phyloP scores from a whole-genome alignment of 1,140 invertebrate genomes.

The Eciton burchellii region DNA sequence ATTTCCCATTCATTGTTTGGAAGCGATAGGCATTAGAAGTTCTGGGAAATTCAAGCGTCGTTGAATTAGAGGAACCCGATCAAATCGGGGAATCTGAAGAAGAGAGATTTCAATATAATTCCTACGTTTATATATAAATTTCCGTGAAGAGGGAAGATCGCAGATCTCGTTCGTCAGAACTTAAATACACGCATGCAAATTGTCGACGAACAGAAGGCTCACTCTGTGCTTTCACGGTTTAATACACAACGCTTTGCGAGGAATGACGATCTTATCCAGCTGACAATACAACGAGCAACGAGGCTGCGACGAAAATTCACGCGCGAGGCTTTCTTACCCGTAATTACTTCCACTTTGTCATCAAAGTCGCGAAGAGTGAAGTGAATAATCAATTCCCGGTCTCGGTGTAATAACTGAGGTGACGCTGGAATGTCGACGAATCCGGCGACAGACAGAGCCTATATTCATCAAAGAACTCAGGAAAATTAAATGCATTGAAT shows the following conservation, averaged over 20 bases:
- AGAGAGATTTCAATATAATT: too few relatives aligned
- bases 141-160: too few relatives aligned
- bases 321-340: slow-evolving; percentile 13
- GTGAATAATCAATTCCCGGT: slow-evolving; percentile 19
- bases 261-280: background rate
- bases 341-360: slow-evolving; percentile 27
- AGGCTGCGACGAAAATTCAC: slow-evolving; percentile 16
- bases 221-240: background rate
- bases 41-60: too few relatives aligned
- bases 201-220: background rate
- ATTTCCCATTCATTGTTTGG: background rate
- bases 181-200: background rate
- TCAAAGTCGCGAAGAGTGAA: slow-evolving; percentile 29
- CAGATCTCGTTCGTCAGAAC: too few relatives aligned
- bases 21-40: too few relatives aligned
- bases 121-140: too few relatives aligned
- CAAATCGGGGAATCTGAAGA: too few relatives aligned
- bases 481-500: slow-evolving; percentile 16
- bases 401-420: background rate
- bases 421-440: slow-evolving; percentile 2
- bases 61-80: too few relatives aligned
- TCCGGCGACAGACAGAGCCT: slow-evolving; percentile 4
- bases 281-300: slow-evolving; percentile 1
- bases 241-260: too few relatives aligned
- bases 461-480: background rate